These are phyloP conservation scores for Aphrophora alni DNA, from an alignment of 2,888 invertebrate genomes.

Conservation along the genomic window DNA sequence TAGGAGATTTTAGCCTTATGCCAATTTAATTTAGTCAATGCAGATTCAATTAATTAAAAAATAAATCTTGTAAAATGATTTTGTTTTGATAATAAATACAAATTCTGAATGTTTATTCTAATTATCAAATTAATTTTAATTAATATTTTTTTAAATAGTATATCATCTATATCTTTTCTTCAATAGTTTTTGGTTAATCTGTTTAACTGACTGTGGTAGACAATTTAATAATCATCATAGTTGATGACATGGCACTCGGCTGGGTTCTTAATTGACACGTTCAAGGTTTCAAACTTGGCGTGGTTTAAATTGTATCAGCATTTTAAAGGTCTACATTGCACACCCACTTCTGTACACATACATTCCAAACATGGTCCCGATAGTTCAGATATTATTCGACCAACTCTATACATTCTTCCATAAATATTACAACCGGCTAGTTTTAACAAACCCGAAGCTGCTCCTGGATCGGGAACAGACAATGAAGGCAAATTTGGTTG, in stretches of 20 bases:
- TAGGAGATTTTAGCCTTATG: too few species aligned
- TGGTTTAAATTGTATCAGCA: slow-evolving; percentile 38
- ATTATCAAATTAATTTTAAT: too few species aligned
- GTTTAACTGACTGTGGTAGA: not conserved
- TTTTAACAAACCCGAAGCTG: slow-evolving; percentile 60
- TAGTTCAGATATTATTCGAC: slow-evolving; percentile 80
- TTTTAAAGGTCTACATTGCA: slow-evolving; percentile 67
- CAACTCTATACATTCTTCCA: slow-evolving; percentile 86
- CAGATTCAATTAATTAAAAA: too few species aligned
- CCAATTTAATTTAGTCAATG: too few species aligned
- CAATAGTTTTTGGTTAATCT: not conserved
- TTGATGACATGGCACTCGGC: not conserved
- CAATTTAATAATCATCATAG: not conserved
- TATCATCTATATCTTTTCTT: not conserved
- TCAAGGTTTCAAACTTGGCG: slow-evolving; percentile 16
- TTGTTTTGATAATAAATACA: too few species aligned
- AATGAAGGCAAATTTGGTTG: slow-evolving; percentile 23
- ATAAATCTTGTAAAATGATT: too few species aligned
- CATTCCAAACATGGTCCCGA: slow-evolving; percentile 84
- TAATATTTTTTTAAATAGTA: too few species aligned
- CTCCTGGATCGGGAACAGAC: slow-evolving; percentile 38
- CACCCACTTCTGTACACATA: slow-evolving; percentile 85
- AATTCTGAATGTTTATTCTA: too few species aligned
- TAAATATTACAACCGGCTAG: slow-evolving; percentile 90
- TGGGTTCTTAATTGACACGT: not conserved